Percentiles rank a stretch among this genome's conserved stretches.
Conservation (phyloP, 2,113 vertebrate genomes). For the Xyliphius kryptos region DNA sequence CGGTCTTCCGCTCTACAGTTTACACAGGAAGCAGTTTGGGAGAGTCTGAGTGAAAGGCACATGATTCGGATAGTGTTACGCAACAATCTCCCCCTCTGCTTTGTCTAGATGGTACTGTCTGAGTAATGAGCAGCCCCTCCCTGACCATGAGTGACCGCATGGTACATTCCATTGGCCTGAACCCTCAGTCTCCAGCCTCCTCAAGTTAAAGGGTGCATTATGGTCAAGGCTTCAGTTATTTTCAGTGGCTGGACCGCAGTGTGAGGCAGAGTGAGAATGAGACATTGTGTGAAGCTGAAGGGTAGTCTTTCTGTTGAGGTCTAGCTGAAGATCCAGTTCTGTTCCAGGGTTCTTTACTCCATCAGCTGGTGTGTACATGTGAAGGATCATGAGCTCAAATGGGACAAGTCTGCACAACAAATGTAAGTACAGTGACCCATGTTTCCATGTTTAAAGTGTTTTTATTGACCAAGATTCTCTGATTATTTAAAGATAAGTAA, state of each 20-base stretch:
- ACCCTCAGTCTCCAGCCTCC: constrained; percentile 25
- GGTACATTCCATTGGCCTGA: constrained; percentile 46
- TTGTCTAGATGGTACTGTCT: constrained; percentile 12
- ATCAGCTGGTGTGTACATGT: constrained; percentile 23
- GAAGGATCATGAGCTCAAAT: constrained; percentile 60
- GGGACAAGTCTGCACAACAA: constrained; percentile 57
- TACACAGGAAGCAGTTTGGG: neutral
- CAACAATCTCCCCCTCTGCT: constrained; percentile 25
- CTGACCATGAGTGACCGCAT: constrained; percentile 50
- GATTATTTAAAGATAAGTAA: too few relatives aligned
- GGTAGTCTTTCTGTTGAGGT: constrained; percentile 30
- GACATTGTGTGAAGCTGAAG: constrained; percentile 36
- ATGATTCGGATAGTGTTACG: constrained; percentile 14
- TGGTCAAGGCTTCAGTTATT: constrained; percentile 28
- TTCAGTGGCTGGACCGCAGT: constrained; percentile 26
- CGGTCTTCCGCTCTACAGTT: neutral
- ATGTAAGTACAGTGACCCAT: constrained; percentile 52
- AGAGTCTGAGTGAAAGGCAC: neutral
- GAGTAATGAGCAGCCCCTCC: constrained; percentile 34
- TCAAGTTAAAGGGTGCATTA: constrained; percentile 27
- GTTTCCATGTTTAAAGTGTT: neutral
- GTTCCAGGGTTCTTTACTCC: neutral
- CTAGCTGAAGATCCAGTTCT: constrained; percentile 26
- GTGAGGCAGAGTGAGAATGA: constrained; percentile 5
- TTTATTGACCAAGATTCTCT: too few relatives aligned